phyloP scores from a whole-genome alignment of 2,113 vertebrate species.

The Lethenteron camtschaticum region DNA sequence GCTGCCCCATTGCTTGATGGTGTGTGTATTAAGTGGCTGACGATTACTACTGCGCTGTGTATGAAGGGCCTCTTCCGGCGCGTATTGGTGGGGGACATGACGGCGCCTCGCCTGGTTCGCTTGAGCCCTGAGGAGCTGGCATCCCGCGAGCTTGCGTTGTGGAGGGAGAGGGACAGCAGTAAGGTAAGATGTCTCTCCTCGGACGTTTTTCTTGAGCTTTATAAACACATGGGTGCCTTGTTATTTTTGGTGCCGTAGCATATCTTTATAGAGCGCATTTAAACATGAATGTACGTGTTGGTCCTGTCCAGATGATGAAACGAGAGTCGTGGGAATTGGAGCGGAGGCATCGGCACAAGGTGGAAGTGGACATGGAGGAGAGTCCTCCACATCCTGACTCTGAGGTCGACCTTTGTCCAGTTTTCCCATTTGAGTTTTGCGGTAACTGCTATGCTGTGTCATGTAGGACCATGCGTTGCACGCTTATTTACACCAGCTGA shows the following conservation, averaged over 20 bases:
- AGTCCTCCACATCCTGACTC: background rate
- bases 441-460: no score
- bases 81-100: constrained; percentile 79
- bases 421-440: no score
- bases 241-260: background rate
- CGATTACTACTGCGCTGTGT: no score
- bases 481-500: no score
- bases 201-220: constrained; percentile 2
- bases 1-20: no score
- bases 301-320: background rate
- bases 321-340: constrained; percentile 1
- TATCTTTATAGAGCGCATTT: no score
- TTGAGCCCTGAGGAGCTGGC: constrained; percentile 90
- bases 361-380: constrained; percentile 3
- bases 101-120: constrained; percentile 66
- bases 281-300: background rate
- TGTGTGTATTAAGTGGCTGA: no score
- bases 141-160: constrained; percentile 87
- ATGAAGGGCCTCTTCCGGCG: constrained; percentile 68
- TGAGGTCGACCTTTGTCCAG: background rate
- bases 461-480: no score
- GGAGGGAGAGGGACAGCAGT: constrained; percentile 85
- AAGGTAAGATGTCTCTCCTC: constrained; percentile 38
- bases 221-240: constrained; percentile 8
- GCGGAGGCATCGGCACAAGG: background rate